Evolutionary conservation across 1,140 invertebrate species (phyloP), one percentile per base, ranked within the genome.

Genomic region (Drosophila athabasca): DNA sequence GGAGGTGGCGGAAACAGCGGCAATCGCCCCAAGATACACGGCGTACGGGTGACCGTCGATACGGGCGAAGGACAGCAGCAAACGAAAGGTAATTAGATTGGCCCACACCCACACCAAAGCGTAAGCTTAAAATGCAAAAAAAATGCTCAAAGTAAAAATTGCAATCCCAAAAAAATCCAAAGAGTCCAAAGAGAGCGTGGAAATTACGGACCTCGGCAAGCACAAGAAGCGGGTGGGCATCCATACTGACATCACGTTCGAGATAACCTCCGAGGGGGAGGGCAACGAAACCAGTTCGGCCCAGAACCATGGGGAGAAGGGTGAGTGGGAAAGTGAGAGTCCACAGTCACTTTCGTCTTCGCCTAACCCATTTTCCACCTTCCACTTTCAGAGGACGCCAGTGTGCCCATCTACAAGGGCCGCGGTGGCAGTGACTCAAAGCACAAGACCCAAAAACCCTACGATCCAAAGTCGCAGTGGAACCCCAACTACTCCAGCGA

Each of bases 211-310:
- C 57, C 73, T 87, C 69, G 80, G 87, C 46, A 91, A 91, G 75
- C 87, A 87, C 68, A 91, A 85, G 71, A 92, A 92, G 72, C 85
- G 83, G 57, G 91, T 92, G 74, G 91, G 91, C 54, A 92, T 92
- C 62, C 91, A 91, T 62, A 92, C 91, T 15, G 91, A 92, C 69
- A 91, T 92, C 62, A 92, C 91, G 70, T 92, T 92, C 71, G 91
- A 92, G 54, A 91, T 92, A 48, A 90, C 90, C 29, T 81, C 90
- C 48, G 90, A 91, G 53, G 79, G 84, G 45, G 84, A 90, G 17
- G 80, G 67, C 39, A 91, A 91, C 70, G 90, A 79, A 49, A 91
- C 90, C n/a, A 91, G 84, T 45, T 83, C 90, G 6, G 79, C 76
- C 4, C 84, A 91, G 48, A 75, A 83, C 62, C 78, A 79, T 22